Evolutionary conservation across 2,113 vertebrate genomes (phyloP), one percentile per base, ranked within the genome.

Genomic region (Pluvianellus socialis): DNA sequence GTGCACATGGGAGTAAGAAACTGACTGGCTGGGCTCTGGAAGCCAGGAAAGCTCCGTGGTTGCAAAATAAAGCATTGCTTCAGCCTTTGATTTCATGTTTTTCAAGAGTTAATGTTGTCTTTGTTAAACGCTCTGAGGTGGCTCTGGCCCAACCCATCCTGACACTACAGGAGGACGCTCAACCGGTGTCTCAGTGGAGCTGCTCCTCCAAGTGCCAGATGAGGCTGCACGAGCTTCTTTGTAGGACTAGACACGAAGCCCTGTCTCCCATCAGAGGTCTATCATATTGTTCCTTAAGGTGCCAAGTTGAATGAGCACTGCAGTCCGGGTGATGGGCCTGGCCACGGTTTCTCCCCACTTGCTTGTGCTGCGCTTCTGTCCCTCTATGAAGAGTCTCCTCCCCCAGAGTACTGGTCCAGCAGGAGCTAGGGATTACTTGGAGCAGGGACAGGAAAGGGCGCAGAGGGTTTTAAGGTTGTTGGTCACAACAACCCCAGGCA

Each of bases 61-160:
- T 79, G 40, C 53, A 75, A 90, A 97, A 93, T 96, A 95, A 97
- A 96, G 53, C 87, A 68, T 26, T 81, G 40, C 23, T 87, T 79
- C 56, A 66, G 50, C 44, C 53, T 84, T 83, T 77, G 38, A 0
- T 40, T 24, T 49, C 27, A 5, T 55, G 65, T 18, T 38, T 85
- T 65, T 71, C 30, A 70, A n/a, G 38, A 38, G 63, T 49, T 76
- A 53, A 76, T 1, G 1, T 16, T 47, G 14, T 56, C n/a, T 49
- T 79, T 2, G 3, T 71, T 77, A 55, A 70, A 45, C 15, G 19
- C 24, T 28, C 27, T 63, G 56, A 24, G 28, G 14, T 58, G 53
- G 62, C 18, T 33, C 55, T 72, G 74, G 52, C 40, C 28, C 61
- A 85, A 24, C n/a, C 26, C 27, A 40, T 47, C 32, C 16, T 53